Percentiles rank a stretch among this genome's conserved stretches.
Conservation (phyloP, 1,140 invertebrate genomes). For the Drosophila trapezifrons region DNA sequence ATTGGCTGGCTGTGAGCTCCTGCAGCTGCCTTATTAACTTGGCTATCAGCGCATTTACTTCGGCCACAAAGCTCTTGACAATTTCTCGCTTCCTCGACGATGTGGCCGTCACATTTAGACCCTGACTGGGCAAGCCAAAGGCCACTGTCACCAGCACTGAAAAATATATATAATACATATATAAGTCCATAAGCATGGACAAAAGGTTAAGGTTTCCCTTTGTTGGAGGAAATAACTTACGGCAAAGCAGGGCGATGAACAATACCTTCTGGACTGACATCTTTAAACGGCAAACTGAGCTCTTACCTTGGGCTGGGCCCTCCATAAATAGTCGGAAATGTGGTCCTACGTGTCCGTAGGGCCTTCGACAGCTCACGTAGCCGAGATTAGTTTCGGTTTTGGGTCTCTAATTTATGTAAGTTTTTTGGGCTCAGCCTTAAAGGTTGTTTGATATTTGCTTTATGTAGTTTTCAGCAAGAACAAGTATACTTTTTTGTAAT, state of each 20-base stretch:
- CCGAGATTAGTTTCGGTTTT: constrained; percentile 12
- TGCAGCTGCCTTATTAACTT: constrained; percentile 39
- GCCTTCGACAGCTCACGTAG: constrained; percentile 18
- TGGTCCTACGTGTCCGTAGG: constrained; percentile 23
- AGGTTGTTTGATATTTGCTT: neutral
- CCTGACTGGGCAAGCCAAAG: constrained; percentile 15
- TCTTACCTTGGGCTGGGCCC: neutral
- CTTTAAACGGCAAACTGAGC: constrained; percentile 11
- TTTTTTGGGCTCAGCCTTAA: neutral
- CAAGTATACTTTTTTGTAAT: neutral
- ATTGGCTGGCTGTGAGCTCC: constrained; percentile 9
- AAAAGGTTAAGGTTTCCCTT: neutral
- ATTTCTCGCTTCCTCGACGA: constrained; percentile 23
- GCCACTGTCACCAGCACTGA: constrained; percentile 19
- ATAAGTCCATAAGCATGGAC: neutral
- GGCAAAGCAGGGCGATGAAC: constrained; percentile 9
- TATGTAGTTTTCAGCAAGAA: too few relatives aligned
- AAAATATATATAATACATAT: neutral
- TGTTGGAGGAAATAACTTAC: constrained; percentile 16
- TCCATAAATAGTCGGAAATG: constrained; percentile 37
- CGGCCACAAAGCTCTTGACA: constrained; percentile 43
- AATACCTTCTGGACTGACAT: constrained; percentile 26
- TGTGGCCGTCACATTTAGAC: neutral
- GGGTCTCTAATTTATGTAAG: constrained; percentile 2
- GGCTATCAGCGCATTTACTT: constrained; percentile 46